Conservation (phyloP, 2,113 vertebrate species). For the Apaloderma vittatum region DNA sequence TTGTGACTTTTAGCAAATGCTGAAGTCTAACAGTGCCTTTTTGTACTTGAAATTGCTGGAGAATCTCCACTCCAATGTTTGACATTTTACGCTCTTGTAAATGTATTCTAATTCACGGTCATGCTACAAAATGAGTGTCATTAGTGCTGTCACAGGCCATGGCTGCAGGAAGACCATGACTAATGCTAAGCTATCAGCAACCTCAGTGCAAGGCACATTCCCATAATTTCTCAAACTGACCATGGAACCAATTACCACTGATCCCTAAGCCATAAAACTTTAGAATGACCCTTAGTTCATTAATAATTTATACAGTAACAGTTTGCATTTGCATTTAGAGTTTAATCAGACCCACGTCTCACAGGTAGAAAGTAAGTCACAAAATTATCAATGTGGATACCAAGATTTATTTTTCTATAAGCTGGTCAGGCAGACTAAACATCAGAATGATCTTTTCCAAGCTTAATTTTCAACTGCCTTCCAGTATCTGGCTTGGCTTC, state of each 20-base stretch:
- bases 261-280: slow-evolving; percentile 91
- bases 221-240: slow-evolving; percentile 94
- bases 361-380: slow-evolving; percentile 80
- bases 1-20: slow-evolving; percentile 38
- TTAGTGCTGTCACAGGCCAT: slow-evolving; percentile 90
- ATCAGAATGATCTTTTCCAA: slow-evolving; percentile 42
- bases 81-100: slow-evolving; percentile 86
- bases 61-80: slow-evolving; percentile 76
- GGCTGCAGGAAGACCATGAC: slow-evolving; percentile 87
- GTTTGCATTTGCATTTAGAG: slow-evolving; percentile 85
- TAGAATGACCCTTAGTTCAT: slow-evolving; percentile 92
- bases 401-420: slow-evolving; percentile 80
- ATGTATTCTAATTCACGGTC: slow-evolving; percentile 87
- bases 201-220: slow-evolving; percentile 85
- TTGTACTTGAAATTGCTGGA: slow-evolving; percentile 66
- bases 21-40: slow-evolving; percentile 18
- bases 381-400: slow-evolving; percentile 81
- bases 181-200: slow-evolving; percentile 88
- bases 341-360: slow-evolving; percentile 88
- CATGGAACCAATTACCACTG: slow-evolving; percentile 92
- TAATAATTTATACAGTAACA: slow-evolving; percentile 90
- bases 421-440: slow-evolving; percentile 61
- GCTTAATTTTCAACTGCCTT: slow-evolving; percentile 36
- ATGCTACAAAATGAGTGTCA: slow-evolving; percentile 91
- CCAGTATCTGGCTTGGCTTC: slow-evolving; percentile 18